Conservation (phyloP, 2,888 invertebrate species). For the Eucera pruinosa region DNA sequence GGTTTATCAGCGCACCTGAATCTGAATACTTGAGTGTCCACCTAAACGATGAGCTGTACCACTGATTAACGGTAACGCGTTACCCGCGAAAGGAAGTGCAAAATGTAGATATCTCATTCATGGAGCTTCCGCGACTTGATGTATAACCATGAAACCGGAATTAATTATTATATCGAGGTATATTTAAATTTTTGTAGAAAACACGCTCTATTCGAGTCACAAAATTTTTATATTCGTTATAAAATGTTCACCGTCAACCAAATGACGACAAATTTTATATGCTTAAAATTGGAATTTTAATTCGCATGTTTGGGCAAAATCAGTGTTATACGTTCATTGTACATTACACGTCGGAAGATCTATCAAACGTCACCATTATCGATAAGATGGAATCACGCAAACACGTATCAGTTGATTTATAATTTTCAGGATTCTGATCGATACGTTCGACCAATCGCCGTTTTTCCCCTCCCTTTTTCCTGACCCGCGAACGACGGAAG, state of each 20-base stretch:
- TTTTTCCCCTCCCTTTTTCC: neutral
- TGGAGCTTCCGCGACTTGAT: neutral
- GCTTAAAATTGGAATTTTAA: neutral
- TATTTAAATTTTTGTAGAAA: neutral
- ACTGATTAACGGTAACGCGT: neutral
- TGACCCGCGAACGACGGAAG: constrained; percentile 35
- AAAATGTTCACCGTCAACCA: no score
- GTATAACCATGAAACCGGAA: constrained; percentile 1
- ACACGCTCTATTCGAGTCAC: neutral
- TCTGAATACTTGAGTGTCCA: constrained; percentile 3
- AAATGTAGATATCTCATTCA: neutral
- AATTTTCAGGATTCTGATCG: constrained; percentile 32
- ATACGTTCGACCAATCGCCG: constrained; percentile 17
- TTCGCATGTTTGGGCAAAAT: neutral
- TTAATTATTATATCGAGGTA: constrained; percentile 9
- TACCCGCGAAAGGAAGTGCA: neutral
- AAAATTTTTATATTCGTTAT: neutral
- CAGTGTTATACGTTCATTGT: no score
- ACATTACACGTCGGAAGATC: neutral
- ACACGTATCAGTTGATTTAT: constrained; percentile 36
- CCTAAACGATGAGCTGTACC: neutral
- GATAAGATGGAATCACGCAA: neutral
- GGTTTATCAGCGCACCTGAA: constrained; percentile 38
- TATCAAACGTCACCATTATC: constrained; percentile 15
- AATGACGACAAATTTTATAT: neutral